phyloP scores from a whole-genome alignment of 2,113 vertebrate genomes.

The Crocuta crocuta region DNA sequence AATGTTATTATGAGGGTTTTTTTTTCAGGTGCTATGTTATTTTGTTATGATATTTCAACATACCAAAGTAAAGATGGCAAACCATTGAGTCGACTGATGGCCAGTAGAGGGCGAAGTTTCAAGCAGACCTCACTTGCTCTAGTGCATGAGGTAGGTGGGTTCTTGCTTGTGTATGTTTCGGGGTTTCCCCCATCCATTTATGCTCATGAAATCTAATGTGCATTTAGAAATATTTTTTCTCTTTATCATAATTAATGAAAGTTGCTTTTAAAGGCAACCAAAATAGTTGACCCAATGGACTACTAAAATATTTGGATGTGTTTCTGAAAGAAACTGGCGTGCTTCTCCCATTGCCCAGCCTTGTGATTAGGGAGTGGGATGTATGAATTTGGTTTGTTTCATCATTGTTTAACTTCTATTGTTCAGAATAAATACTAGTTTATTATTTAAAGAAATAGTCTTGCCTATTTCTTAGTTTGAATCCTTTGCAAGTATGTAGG shows the following conservation, averaged over 20 bases:
- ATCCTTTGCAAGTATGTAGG: background rate
- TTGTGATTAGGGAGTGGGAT: background rate
- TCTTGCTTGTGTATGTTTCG: background rate
- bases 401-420: constrained; percentile 17
- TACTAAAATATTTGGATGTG: constrained; percentile 25
- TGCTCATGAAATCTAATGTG: background rate
- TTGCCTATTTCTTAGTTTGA: constrained; percentile 45
- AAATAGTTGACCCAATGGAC: constrained; percentile 29
- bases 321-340: constrained; percentile 56
- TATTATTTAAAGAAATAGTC: constrained; percentile 55
- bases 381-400: constrained; percentile 52
- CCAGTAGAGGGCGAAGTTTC: constrained; percentile 92
- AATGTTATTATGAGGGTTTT: background rate
- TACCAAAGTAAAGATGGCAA: constrained; percentile 93
- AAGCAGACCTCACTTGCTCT: constrained; percentile 93
- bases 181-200: background rate
- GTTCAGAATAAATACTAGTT: constrained; percentile 20
- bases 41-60: constrained; percentile 93
- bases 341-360: background rate
- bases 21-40: constrained; percentile 92
- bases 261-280: constrained; percentile 8
- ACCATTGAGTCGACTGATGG: constrained; percentile 91
- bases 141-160: constrained; percentile 92
- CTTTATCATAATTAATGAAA: constrained; percentile 51
- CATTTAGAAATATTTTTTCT: constrained; percentile 18